Conservation (phyloP, 2,797 vertebrate species). For the Lindbergichthys nudifrons region DNA sequence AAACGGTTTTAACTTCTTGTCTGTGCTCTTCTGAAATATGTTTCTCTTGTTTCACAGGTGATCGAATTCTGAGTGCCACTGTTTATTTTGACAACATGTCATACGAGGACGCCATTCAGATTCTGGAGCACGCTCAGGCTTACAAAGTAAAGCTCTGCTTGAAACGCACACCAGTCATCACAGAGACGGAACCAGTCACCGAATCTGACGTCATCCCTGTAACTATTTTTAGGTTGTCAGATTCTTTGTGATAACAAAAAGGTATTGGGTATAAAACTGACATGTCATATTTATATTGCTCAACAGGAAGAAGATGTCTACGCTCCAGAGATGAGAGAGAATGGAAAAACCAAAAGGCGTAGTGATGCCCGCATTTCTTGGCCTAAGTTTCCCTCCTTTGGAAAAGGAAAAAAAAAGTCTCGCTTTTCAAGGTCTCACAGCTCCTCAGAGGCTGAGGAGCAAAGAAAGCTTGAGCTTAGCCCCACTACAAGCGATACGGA, state of each 20-base stretch:
- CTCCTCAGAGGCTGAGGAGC: constrained; percentile 94
- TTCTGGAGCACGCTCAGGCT: constrained; percentile 93
- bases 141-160: constrained; percentile 94
- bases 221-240: constrained; percentile 59
- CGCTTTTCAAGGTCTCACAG: constrained; percentile 93
- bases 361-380: constrained; percentile 92
- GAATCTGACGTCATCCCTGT: constrained; percentile 75
- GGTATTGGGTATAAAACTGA: constrained; percentile 13
- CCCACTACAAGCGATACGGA: constrained; percentile 92
- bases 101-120: constrained; percentile 96
- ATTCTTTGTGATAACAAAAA: constrained; percentile 4
- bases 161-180: constrained; percentile 87
- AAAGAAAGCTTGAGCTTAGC: constrained; percentile 85
- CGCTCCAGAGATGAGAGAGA: constrained; percentile 81
- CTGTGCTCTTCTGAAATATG: constrained; percentile 11
- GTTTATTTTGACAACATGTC: constrained; percentile 95
- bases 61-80: constrained; percentile 95
- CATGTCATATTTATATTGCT: constrained; percentile 46
- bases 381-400: constrained; percentile 94
- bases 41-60: constrained; percentile 82
- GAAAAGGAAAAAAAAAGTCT: constrained; percentile 83
- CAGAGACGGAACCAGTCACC: constrained; percentile 68
- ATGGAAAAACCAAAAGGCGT: constrained; percentile 85
- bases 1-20: neutral
- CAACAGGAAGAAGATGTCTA: constrained; percentile 79